Evolutionary conservation across 1,140 invertebrate genomes (phyloP).

Genomic region (Drosophila bocki): DNA sequence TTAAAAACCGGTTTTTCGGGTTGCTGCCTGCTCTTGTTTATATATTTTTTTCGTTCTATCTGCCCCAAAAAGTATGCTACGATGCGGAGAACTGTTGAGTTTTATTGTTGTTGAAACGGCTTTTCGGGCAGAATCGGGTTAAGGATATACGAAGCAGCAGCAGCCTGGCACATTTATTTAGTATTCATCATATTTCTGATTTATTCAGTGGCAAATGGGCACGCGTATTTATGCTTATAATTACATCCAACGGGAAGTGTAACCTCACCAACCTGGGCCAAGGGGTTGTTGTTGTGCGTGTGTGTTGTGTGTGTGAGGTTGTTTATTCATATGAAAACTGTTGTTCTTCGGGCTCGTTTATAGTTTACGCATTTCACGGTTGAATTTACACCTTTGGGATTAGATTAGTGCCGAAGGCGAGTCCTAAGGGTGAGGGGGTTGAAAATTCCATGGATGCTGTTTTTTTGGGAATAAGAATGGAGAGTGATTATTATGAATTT

Average conservation of each 20-base stretch:
- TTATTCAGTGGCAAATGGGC: conserved; percentile 80
- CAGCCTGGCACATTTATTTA: conserved; percentile 67
- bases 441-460: conserved; percentile 4
- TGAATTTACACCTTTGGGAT: conserved; percentile 63
- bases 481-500: neutral
- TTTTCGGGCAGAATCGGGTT: conserved; percentile 23
- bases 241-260: conserved; percentile 47
- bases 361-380: conserved; percentile 60
- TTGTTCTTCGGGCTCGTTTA: conserved; percentile 51
- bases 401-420: conserved; percentile 33
- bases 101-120: conserved; percentile 58
- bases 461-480: neutral
- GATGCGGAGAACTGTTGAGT: conserved; percentile 41
- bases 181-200: conserved; percentile 83
- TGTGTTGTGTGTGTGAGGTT: conserved; percentile 17
- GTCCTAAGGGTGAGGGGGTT: conserved; percentile 6
- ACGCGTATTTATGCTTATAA: conserved; percentile 78
- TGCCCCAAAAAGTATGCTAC: conserved; percentile 54
- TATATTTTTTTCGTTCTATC: conserved; percentile 19
- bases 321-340: conserved; percentile 65
- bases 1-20: conserved; percentile 82
- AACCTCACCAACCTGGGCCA: conserved; percentile 34
- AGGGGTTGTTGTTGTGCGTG: conserved; percentile 38
- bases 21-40: conserved; percentile 45
- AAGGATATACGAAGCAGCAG: conserved; percentile 25